phyloP scores from a whole-genome alignment of 1,140 invertebrate species.

The Tyrophagus putrescentiae region DNA sequence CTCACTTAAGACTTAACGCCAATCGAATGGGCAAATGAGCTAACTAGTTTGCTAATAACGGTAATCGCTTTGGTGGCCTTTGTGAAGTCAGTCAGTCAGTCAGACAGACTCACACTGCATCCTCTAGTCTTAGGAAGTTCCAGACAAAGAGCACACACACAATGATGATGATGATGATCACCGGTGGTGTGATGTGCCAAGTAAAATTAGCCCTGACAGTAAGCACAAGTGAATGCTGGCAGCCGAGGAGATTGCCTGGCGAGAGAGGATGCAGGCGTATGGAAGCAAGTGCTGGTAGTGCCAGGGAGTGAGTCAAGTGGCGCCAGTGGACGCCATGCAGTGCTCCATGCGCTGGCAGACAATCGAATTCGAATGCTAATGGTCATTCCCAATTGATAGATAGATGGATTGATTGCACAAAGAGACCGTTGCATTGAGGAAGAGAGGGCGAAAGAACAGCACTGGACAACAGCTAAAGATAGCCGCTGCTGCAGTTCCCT shows the following conservation, averaged over 20 bases:
- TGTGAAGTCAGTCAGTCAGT: too few species aligned
- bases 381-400: not conserved
- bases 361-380: conserved; percentile 1
- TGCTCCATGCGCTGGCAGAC: not conserved
- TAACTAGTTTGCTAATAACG: too few species aligned
- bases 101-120: too few species aligned
- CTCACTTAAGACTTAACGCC: too few species aligned
- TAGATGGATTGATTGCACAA: conserved; percentile 1
- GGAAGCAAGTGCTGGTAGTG: not conserved
- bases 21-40: not conserved
- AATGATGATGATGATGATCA: too few species aligned
- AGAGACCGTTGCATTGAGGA: too few species aligned
- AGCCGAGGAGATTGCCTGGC: not conserved
- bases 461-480: too few species aligned
- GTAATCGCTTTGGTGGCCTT: conserved; percentile 1
- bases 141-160: too few species aligned
- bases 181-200: not conserved
- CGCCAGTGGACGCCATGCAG: not conserved
- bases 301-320: not conserved
- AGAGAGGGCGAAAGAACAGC: too few species aligned
- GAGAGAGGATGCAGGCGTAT: not conserved
- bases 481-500: too few species aligned
- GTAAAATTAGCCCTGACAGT: not conserved
- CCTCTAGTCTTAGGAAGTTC: too few species aligned
- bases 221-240: not conserved